These are phyloP conservation scores for Notothenia coriiceps DNA, from an alignment of 2,113 vertebrate species.

Conservation along the genomic window DNA sequence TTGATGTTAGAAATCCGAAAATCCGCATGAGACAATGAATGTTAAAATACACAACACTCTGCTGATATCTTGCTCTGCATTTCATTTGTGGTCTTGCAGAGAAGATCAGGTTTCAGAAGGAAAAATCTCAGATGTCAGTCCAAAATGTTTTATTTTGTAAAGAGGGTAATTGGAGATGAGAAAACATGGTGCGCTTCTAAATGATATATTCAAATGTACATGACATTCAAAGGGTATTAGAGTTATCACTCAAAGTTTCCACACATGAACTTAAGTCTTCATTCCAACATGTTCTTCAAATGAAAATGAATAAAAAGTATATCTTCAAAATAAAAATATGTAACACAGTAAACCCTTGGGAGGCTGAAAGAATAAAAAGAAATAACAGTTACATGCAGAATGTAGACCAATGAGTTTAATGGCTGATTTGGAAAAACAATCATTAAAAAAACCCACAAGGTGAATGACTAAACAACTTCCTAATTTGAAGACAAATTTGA, in stretches of 20 bases:
- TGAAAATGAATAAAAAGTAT: slow-evolving; percentile 82
- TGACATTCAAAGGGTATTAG: slow-evolving; percentile 81
- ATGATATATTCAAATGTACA: slow-evolving; percentile 87
- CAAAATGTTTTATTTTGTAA: slow-evolving; percentile 87
- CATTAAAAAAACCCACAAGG: slow-evolving; percentile 38
- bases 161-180: slow-evolving; percentile 80
- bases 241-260: slow-evolving; percentile 80
- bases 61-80: neutral
- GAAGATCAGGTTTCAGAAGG: slow-evolving; percentile 15
- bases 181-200: slow-evolving; percentile 85
- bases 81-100: neutral
- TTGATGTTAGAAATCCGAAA: slow-evolving; percentile 1
- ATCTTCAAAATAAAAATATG: slow-evolving; percentile 79
- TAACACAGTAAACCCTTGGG: slow-evolving; percentile 80
- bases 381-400: slow-evolving; percentile 76
- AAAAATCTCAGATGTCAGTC: slow-evolving; percentile 64
- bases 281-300: slow-evolving; percentile 77
- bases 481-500: slow-evolving; percentile 52
- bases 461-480: slow-evolving; percentile 56
- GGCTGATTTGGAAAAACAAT: slow-evolving; percentile 35
- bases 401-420: slow-evolving; percentile 63
- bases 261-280: slow-evolving; percentile 78
- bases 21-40: neutral
- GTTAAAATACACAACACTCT: neutral
- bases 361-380: slow-evolving; percentile 72